Conservation (phyloP, 2,888 invertebrate species). For the Ormyrus rosae region DNA sequence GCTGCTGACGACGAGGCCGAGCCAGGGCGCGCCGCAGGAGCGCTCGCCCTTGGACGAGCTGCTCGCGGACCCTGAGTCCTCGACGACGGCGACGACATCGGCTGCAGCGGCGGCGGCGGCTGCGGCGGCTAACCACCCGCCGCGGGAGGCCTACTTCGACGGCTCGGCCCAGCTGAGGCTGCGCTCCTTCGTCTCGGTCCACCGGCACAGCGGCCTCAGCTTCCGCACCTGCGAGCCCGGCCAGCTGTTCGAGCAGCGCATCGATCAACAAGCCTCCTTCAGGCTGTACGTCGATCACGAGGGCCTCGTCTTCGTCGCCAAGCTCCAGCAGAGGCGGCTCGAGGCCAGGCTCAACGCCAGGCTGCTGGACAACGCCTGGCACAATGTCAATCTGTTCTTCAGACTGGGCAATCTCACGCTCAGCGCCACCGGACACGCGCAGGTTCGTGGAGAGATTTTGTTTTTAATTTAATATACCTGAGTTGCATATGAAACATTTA, state of each 20-base stretch:
- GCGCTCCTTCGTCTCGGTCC: conserved; percentile 84
- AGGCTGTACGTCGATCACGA: conserved; percentile 74
- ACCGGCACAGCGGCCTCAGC: conserved; percentile 88
- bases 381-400: conserved; percentile 83
- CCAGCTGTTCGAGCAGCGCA: conserved; percentile 74
- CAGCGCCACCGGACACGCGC: conserved; percentile 76
- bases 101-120: not conserved
- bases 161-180: conserved; percentile 87
- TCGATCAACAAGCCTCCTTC: conserved; percentile 66
- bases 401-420: conserved; percentile 79
- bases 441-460: conserved; percentile 74
- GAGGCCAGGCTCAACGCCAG: conserved; percentile 83
- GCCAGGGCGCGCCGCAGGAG: conserved; percentile 49
- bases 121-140: not conserved
- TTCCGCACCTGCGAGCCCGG: conserved; percentile 85
- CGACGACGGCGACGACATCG: conserved; percentile 10
- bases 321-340: conserved; percentile 75
- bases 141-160: conserved; percentile 88
- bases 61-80: not conserved
- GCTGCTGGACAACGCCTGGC: conserved; percentile 89
- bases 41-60: conserved; percentile 48
- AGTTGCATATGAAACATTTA: too few species aligned
- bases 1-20: conserved; percentile 64
- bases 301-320: conserved; percentile 77
- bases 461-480: not conserved